Percentiles rank a stretch among this genome's conserved stretches.
phyloP scores from a whole-genome alignment of 2,113 vertebrate genomes.

The Synchiropus splendidus region DNA sequence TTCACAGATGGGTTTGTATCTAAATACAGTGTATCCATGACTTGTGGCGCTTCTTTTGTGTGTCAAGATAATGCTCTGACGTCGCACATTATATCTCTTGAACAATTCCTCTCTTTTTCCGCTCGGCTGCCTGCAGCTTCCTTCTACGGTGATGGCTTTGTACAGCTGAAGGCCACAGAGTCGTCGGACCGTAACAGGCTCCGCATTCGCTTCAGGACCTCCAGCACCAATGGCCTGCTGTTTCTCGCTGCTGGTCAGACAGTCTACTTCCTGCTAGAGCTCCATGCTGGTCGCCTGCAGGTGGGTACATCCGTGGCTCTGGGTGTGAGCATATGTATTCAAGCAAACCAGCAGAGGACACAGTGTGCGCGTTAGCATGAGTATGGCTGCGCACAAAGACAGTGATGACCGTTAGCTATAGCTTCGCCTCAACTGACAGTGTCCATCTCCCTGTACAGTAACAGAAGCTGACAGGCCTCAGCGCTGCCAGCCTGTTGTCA shows the following conservation, averaged over 20 bases:
- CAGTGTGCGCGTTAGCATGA: no score
- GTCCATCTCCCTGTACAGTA: constrained; percentile 25
- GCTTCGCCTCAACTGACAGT: constrained; percentile 28
- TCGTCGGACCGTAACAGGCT: constrained; percentile 64
- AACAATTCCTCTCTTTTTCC: not conserved
- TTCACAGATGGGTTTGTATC: no score
- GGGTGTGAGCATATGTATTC: constrained; percentile 31
- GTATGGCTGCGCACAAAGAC: constrained; percentile 1
- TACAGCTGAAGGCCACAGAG: constrained; percentile 70
- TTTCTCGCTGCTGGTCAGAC: constrained; percentile 77
- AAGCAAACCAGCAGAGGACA: no score
- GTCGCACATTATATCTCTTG: not conserved
- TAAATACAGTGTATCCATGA: no score
- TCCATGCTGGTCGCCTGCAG: constrained; percentile 70
- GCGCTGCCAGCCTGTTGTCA: constrained; percentile 14
- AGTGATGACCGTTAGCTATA: constrained; percentile 18
- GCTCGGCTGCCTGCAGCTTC: no score
- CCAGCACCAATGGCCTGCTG: constrained; percentile 73
- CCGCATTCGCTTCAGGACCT: constrained; percentile 76
- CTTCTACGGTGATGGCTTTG: constrained; percentile 66
- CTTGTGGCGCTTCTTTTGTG: no score
- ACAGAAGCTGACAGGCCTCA: constrained; percentile 35
- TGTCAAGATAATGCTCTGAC: no score
- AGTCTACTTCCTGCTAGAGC: constrained; percentile 73
- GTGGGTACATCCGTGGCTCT: constrained; percentile 57